Evolutionary conservation across 2,113 vertebrate genomes (phyloP).

Genomic region (Saiga tatarica): DNA sequence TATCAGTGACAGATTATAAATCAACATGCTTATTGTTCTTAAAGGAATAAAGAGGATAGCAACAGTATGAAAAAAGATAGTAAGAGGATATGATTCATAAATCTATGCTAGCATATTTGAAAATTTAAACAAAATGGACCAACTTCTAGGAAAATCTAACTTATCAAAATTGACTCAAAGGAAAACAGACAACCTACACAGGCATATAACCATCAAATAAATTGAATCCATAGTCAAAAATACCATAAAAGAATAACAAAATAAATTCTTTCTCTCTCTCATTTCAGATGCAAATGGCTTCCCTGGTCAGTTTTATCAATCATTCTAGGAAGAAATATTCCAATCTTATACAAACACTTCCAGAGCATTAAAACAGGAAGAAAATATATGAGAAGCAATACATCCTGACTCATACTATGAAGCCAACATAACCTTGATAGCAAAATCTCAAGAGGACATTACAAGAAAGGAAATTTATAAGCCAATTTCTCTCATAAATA

Average conservation of each 20-base stretch:
- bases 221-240: not conserved
- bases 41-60: not conserved
- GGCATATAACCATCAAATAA: not conserved
- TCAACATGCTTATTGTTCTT: not conserved
- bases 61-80: not conserved
- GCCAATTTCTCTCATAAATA: not conserved
- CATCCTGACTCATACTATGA: not conserved
- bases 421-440: not conserved
- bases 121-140: not conserved
- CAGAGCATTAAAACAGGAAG: not conserved
- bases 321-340: not conserved
- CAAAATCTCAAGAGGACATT: not conserved
- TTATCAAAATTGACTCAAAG: constrained; percentile 1
- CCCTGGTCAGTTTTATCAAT: not conserved
- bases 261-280: not conserved
- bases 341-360: not conserved
- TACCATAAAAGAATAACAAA: not conserved
- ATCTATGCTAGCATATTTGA: not conserved
- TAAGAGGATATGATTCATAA: not conserved
- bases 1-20: not conserved
- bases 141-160: not conserved
- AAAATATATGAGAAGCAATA: not conserved
- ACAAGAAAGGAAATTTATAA: not conserved
- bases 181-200: not conserved
- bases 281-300: not conserved